Percentiles rank a stretch among this genome's conserved stretches.
Conservation (phyloP, 1,140 invertebrate species). For the Papilio polyxenes region DNA sequence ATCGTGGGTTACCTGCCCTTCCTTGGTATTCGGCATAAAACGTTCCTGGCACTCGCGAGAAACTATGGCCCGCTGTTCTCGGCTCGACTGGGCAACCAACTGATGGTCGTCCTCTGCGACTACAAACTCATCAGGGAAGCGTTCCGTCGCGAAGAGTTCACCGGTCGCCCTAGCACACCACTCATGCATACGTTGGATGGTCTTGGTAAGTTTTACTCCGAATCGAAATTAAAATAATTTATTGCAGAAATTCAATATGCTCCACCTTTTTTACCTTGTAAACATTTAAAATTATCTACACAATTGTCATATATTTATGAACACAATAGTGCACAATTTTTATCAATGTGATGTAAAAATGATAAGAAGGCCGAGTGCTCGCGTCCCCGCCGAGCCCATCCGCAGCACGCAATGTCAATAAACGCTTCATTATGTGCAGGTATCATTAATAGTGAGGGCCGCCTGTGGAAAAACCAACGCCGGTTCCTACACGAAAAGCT, state of each 20-base stretch:
- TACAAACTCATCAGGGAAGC: conserved; percentile 91
- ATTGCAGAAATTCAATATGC: not conserved
- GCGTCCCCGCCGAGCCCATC: conserved; percentile 56
- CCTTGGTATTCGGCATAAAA: conserved; percentile 89
- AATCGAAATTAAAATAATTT: not conserved
- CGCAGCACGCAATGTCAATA: conserved; percentile 50
- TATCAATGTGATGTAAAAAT: not conserved
- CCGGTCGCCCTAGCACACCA: conserved; percentile 90
- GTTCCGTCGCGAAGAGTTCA: conserved; percentile 92
- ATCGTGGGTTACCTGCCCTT: conserved; percentile 91
- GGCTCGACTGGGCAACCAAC: conserved; percentile 88
- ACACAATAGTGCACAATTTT: not conserved
- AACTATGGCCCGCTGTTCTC: conserved; percentile 92
- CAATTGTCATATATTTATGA: not conserved
- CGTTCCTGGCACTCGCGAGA: conserved; percentile 86
- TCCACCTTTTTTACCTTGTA: not conserved
- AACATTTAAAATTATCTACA: not conserved
- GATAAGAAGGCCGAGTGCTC: conserved; percentile 25
- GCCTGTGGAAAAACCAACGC: conserved; percentile 95
- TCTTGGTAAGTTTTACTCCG: conserved; percentile 87
- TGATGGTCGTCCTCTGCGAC: conserved; percentile 92
- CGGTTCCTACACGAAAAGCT: conserved; percentile 94
- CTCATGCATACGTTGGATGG: conserved; percentile 93
- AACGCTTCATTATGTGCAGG: conserved; percentile 84
- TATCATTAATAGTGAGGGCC: conserved; percentile 94